Evolutionary conservation across 2,888 invertebrate genomes (phyloP).

Genomic region (Drosophila mimica): DNA sequence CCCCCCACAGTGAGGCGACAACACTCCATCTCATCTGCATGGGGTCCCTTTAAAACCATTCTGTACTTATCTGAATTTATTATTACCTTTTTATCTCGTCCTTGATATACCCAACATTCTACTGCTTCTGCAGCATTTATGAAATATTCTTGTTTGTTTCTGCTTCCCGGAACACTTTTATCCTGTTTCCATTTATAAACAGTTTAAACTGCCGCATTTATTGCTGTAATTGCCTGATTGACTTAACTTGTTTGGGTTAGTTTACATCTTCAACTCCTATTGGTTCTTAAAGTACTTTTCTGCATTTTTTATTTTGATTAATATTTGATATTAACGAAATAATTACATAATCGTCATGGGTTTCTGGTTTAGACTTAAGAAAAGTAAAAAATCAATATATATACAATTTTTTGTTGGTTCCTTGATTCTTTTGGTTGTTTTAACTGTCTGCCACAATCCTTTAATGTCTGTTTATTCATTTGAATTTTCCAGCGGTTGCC

Average conservation of each 20-base stretch:
- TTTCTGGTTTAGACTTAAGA: not conserved
- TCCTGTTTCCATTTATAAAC: not conserved
- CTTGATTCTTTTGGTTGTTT: not conserved
- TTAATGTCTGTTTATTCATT: not conserved
- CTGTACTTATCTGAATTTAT: constrained; percentile 9
- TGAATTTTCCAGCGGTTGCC: not conserved
- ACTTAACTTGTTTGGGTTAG: not conserved
- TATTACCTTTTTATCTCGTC: constrained; percentile 7
- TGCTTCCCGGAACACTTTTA: not conserved
- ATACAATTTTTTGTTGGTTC: not conserved
- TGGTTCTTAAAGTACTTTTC: not conserved
- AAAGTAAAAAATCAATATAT: not conserved
- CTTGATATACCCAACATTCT: not conserved
- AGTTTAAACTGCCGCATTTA: not conserved
- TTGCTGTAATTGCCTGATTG: not conserved
- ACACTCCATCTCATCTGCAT: not conserved
- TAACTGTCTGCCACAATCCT: not conserved
- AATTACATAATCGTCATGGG: not conserved
- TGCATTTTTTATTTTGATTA: not conserved
- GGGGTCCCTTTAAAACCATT: not conserved
- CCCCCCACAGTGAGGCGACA: not conserved
- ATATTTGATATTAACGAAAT: not conserved
- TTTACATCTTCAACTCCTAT: not conserved
- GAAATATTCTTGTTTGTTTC: constrained; percentile 3
- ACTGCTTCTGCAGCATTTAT: not conserved